Evolutionary conservation across 2,797 vertebrate genomes (phyloP), one percentile per base, ranked within the genome.

Genomic region (Onychomys leucogaster): DNA sequence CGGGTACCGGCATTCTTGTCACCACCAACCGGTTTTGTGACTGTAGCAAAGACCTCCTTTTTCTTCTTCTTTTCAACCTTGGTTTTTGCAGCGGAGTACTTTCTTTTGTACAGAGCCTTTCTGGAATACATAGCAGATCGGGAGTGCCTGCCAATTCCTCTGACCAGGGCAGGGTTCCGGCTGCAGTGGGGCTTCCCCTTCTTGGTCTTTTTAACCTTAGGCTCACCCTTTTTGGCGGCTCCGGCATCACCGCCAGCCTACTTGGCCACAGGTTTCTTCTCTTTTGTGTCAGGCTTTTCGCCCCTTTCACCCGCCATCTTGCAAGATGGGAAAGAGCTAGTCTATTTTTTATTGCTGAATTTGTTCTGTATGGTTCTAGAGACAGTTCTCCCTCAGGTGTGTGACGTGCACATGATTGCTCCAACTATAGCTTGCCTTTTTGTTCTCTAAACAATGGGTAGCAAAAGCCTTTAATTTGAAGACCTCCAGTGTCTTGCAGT

Each of bases 1-100:
- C 99, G 99, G 67, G 97, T 99, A 91, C 99, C 99, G 97, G 99
- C 99, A 2, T 99, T 99, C 98, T 99, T 99, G 98, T 99, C 99
- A 73, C 99, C 99, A 1, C 99, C 99, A 16, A 99, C 99, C 1
- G 99, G 99, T 90, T 99, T 99, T 25, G 98, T 98, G 94, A 99
- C 98, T 0, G 99, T 99, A 5, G 99, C 99, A 0, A 97, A 96
- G 3, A 99, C 98, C 88, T 97, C 98, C 92, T 98, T 99, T 61
- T n/a, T n/a, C n/a, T 99, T 98, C 91, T 99, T 99, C 98, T 99
- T 99, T 98, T 99, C 99, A 92, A 99, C 97, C 99, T 99, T 99
- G 57, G 99, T 99, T 97, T 99, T 99, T 0, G 99, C 98, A 41
- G 99, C 99, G 12, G 99, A 99, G 69, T 99, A 99, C 97, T 99